Conservation (phyloP, 2,888 invertebrate genomes). For the Zaprionus bogoriensis region DNA sequence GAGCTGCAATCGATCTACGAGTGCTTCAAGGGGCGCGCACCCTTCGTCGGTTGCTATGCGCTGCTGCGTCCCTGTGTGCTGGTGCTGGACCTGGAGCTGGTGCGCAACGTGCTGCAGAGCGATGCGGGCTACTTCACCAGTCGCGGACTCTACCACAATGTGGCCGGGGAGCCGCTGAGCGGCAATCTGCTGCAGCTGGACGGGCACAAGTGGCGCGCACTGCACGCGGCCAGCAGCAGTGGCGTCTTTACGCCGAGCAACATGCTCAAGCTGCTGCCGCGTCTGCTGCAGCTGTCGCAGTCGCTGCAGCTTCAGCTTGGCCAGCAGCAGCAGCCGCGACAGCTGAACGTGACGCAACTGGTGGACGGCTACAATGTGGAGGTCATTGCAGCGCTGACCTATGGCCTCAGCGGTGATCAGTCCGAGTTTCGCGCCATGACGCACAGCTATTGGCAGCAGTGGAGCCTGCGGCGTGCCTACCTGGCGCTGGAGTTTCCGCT, state of each 20-base stretch:
- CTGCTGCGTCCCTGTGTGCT: conserved; percentile 73
- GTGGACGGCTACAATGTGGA: conserved; percentile 84
- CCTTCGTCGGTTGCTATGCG: conserved; percentile 80
- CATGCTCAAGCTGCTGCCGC: conserved; percentile 67
- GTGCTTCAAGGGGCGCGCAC: conserved; percentile 70
- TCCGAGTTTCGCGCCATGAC: conserved; percentile 79
- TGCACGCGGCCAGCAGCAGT: conserved; percentile 73
- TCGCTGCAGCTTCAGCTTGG: conserved; percentile 56
- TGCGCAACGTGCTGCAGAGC: conserved; percentile 72
- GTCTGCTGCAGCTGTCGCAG: conserved; percentile 59
- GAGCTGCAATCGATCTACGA: conserved; percentile 67
- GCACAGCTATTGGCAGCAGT: conserved; percentile 50
- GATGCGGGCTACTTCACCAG: conserved; percentile 78
- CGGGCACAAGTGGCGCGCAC: conserved; percentile 80
- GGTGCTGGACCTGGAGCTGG: conserved; percentile 79
- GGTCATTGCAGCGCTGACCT: conserved; percentile 83
- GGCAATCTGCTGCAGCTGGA: conserved; percentile 82
- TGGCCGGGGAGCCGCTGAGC: conserved; percentile 80
- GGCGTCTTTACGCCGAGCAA: conserved; percentile 74
- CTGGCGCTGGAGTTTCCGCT: conserved; percentile 67
- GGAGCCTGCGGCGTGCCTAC: conserved; percentile 61
- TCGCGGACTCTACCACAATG: conserved; percentile 79
- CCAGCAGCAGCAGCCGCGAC: conserved; percentile 50
- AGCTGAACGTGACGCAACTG: conserved; percentile 82
- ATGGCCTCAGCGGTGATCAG: conserved; percentile 83